These are phyloP conservation scores for Macrochelys suwanniensis DNA, from an alignment of 2,797 vertebrate species.

Conservation along the genomic window DNA sequence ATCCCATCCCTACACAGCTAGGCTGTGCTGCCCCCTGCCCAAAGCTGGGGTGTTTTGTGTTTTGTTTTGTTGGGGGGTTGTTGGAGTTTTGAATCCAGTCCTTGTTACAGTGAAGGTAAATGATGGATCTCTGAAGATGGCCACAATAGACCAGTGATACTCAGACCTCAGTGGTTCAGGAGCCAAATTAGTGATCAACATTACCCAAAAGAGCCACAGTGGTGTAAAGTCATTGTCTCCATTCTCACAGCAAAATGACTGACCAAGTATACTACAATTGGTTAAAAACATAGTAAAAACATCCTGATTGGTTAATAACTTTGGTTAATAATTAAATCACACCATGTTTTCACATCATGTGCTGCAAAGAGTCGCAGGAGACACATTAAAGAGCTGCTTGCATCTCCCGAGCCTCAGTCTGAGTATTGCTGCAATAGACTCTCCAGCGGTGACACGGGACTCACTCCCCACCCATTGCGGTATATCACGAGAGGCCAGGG, in stretches of 20 bases:
- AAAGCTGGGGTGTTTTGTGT: background rate
- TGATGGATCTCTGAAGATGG: background rate
- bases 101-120: background rate
- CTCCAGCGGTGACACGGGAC: background rate
- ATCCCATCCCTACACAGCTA: background rate
- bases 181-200: background rate
- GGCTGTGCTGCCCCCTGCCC: background rate
- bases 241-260: background rate
- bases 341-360: background rate
- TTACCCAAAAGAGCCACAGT: background rate
- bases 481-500: no score
- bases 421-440: background rate
- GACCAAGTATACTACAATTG: background rate
- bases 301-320: background rate
- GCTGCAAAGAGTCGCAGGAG: background rate
- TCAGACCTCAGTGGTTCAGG: background rate
- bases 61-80: background rate
- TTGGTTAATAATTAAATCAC: background rate
- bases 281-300: background rate
- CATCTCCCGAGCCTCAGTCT: background rate
- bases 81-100: background rate
- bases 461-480: background rate
- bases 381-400: background rate
- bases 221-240: background rate
- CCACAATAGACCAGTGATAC: background rate